These are phyloP conservation scores for Protophormia terraenovae DNA, from an alignment of 2,888 invertebrate species.

Conservation along the genomic window DNA sequence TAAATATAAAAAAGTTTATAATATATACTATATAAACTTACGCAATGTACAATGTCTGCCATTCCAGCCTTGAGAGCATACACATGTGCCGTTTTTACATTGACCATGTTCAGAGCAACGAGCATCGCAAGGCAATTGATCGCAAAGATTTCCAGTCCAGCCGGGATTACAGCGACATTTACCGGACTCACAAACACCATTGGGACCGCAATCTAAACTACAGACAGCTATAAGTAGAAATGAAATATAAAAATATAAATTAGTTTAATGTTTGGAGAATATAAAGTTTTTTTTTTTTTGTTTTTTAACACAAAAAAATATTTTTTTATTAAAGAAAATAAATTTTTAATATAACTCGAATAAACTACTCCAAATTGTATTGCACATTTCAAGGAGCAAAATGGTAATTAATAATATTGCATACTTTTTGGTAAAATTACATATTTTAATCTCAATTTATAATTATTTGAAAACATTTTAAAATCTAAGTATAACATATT, in stretches of 20 bases:
- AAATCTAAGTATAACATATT: no score
- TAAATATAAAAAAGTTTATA: background rate
- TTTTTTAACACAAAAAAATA: no score
- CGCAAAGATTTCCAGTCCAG: conserved; percentile 96
- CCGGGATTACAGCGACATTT: conserved; percentile 95
- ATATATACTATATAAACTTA: conserved; percentile 86
- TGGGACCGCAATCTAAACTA: conserved; percentile 94
- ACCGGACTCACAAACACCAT: conserved; percentile 96
- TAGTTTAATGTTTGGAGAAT: background rate
- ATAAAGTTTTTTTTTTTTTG: no score
- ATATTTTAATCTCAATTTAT: no score
- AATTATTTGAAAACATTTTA: no score
- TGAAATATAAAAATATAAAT: conserved; percentile 2
- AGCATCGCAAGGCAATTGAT: conserved; percentile 94
- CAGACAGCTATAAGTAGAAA: conserved; percentile 88
- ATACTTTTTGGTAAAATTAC: background rate
- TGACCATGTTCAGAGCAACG: conserved; percentile 97
- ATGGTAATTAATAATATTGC: background rate
- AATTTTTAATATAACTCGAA: no score
- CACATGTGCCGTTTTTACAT: conserved; percentile 98
- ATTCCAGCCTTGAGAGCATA: conserved; percentile 99
- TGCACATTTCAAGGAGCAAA: no score
- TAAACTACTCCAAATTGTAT: no score
- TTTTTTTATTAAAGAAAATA: no score
- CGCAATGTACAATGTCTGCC: conserved; percentile 98